Evolutionary conservation across 2,888 invertebrate species (phyloP), one percentile per base, ranked within the genome.

Genomic region (Leptopilina syphax): DNA sequence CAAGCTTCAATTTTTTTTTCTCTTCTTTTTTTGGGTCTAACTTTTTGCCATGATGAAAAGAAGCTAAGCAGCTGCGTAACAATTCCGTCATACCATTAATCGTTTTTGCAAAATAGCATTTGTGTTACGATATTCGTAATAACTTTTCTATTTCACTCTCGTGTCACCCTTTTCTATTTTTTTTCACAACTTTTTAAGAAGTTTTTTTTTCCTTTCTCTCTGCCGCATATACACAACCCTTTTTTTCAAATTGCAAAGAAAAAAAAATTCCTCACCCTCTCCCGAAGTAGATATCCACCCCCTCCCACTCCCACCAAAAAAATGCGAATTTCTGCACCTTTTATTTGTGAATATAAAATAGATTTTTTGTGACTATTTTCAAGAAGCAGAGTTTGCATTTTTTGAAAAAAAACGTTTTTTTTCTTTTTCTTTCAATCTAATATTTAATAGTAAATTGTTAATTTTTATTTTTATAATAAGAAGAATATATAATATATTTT

Each of bases 141-240:
- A 67, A 44, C 67, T 67, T 67, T 63, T 41, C 41, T n/a, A 4
- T 44, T n/a, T 67, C 67, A 24, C 24, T 24, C 63, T 8, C 13
- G 8, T 67, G 41, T 67, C 44, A 44, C 67, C 34, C 41, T 44
- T n/a, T 44, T 1, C 13, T 41, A 13, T 13, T n/a, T 8, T 41
- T 9, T 44, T 67, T 44, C 41, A 67, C 34, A 67, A 44, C 67
- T 67, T 67, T 67, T 67, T 67, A 67, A 67, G 13, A 5, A n/a
- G 13, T 34, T 67, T 67, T 67, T 66, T 44, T 44, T n/a, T 5
- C 13, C 10, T 13, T n/a, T 6, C 41, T 67, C 12, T 8, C 44
- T 44, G 44, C 44, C 44, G 8, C 9, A 34, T 50, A 12, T 3
- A 18, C 24, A 7, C 13, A 67, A 44, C 41, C 67, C 67, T 67